Evolutionary conservation across 2,797 vertebrate genomes (phyloP).

Genomic region (Acipenser transmontanus): DNA sequence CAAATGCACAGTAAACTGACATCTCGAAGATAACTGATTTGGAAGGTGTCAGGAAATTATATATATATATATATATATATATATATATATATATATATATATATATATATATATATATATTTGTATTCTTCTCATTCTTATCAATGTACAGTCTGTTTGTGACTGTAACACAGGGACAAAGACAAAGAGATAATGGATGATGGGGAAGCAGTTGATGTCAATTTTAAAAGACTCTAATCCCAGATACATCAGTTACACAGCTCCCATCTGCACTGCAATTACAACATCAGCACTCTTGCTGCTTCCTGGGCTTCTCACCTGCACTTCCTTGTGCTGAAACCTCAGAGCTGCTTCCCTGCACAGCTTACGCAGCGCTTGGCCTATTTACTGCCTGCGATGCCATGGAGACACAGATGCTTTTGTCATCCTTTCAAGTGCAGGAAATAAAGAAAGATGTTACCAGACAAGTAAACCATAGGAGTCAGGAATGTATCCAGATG

Average conservation of each 20-base stretch:
- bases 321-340: slow-evolving; percentile 28
- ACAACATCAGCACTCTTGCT: slow-evolving; percentile 14
- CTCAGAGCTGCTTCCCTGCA: slow-evolving; percentile 28
- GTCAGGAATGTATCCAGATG: slow-evolving; percentile 1
- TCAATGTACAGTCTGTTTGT: too few relatives aligned
- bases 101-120: too few relatives aligned
- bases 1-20: too few relatives aligned
- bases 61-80: too few relatives aligned
- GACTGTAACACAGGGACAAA: too few relatives aligned
- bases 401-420: slow-evolving; percentile 41
- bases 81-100: too few relatives aligned
- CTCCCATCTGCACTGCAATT: slow-evolving; percentile 18
- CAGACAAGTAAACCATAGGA: slow-evolving; percentile 33
- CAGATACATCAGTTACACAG: slow-evolving; percentile 1
- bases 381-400: slow-evolving; percentile 38
- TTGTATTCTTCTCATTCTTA: too few relatives aligned
- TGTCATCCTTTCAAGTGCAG: slow-evolving; percentile 42
- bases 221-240: too few relatives aligned
- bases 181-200: too few relatives aligned
- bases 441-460: slow-evolving; percentile 28
- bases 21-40: too few relatives aligned
- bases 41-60: too few relatives aligned
- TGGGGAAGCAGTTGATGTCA: too few relatives aligned
- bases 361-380: slow-evolving; percentile 36
- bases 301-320: slow-evolving; percentile 26